These are phyloP conservation scores for Anser cygnoides DNA, from an alignment of 2,113 vertebrate genomes.

Conservation along the genomic window DNA sequence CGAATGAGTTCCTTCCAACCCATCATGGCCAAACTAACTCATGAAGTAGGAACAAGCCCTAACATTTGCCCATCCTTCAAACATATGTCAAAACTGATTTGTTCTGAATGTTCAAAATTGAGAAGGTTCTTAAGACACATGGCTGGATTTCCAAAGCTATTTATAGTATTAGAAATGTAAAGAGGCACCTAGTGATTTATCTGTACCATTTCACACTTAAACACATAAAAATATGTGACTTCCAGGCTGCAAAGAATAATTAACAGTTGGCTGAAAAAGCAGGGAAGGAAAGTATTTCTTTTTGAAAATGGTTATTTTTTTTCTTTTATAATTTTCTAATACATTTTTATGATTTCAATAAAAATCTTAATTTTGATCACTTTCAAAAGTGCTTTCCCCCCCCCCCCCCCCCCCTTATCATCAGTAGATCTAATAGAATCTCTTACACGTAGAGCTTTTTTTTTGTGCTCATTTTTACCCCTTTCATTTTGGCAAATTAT, in stretches of 20 bases:
- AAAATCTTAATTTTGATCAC: background rate
- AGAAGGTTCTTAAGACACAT: constrained; percentile 10
- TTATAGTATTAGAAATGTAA: constrained; percentile 25
- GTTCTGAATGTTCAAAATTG: constrained; percentile 37
- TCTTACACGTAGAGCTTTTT: background rate
- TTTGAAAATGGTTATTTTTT: background rate
- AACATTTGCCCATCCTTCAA: constrained; percentile 58
- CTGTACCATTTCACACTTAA: background rate
- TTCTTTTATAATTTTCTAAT: background rate
- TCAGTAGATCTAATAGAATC: background rate
- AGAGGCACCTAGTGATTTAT: constrained; percentile 23
- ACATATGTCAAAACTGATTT: constrained; percentile 17
- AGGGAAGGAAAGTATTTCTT: background rate
- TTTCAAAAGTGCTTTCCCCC: background rate
- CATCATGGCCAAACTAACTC: constrained; percentile 40
- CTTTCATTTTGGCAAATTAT: background rate
- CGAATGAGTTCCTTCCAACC: constrained; percentile 16
- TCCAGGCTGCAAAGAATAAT: constrained; percentile 6
- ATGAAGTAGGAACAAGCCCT: constrained; percentile 55
- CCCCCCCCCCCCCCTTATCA: background rate
- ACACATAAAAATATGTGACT: background rate
- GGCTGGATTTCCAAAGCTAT: constrained; percentile 32
- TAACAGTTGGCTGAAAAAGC: background rate
- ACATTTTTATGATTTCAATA: background rate
- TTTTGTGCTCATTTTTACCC: background rate